Conservation (phyloP, 2,888 invertebrate species). For the Rotaria magnacalcarata region DNA sequence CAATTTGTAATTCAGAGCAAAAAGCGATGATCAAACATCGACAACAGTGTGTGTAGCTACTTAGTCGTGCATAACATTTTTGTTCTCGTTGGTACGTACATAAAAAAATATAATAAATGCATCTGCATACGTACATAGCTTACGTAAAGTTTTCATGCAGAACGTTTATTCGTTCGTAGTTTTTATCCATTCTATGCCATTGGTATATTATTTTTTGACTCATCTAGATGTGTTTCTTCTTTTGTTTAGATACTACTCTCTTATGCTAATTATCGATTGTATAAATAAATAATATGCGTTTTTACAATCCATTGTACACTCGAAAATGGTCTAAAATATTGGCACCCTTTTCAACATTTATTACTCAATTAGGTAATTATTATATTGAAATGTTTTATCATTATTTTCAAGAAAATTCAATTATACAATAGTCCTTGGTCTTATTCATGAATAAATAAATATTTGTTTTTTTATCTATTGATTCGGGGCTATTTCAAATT, state of each 20-base stretch:
- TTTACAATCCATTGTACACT: background rate
- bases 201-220: background rate
- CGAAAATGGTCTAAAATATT: background rate
- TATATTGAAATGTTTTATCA: too few relatives aligned
- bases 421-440: too few relatives aligned
- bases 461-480: too few relatives aligned
- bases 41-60: background rate
- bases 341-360: background rate
- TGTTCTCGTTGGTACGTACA: background rate
- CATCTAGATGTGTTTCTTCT: background rate
- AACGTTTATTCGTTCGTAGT: background rate
- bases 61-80: background rate
- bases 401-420: too few relatives aligned
- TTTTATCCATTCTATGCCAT: background rate
- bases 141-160: background rate
- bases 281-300: background rate
- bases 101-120: background rate
- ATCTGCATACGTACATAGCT: constrained; percentile 2
- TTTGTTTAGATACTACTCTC: background rate
- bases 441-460: too few relatives aligned
- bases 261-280: background rate
- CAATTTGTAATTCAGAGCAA: too few relatives aligned
- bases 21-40: background rate
- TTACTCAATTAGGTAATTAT: background rate
- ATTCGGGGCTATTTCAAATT: too few relatives aligned